Percentiles rank a stretch among this genome's conserved stretches.
phyloP scores from a whole-genome alignment of 2,113 vertebrate genomes.

The Cnemophilus loriae region DNA sequence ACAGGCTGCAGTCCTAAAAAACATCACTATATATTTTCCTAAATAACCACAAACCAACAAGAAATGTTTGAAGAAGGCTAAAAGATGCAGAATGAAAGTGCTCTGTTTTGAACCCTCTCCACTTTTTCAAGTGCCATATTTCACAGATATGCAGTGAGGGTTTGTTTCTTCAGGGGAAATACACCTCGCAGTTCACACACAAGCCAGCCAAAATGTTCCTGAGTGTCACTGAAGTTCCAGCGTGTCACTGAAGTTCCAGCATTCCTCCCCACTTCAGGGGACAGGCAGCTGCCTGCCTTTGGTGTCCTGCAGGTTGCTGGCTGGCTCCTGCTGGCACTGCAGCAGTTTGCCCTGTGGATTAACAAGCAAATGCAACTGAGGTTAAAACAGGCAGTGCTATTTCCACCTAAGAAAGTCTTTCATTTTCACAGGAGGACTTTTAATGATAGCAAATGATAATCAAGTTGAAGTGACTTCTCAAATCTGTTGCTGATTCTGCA shows the following conservation, averaged over 20 bases:
- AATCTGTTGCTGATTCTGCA: not conserved
- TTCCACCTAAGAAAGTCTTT: not conserved
- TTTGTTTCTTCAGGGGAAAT: not conserved
- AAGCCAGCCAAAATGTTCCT: not conserved
- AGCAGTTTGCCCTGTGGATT: not conserved
- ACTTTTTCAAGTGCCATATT: not conserved
- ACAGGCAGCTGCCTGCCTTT: not conserved
- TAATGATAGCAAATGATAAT: fast-evolving
- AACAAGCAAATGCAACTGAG: not conserved
- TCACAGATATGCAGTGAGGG: not conserved
- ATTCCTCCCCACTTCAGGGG: fast-evolving
- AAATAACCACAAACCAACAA: not conserved
- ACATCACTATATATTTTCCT: not conserved
- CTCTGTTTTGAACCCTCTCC: not conserved
- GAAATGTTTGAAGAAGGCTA: not conserved
- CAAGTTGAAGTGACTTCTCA: not conserved
- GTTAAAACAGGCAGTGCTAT: not conserved
- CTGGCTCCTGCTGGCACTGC: not conserved
- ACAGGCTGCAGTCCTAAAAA: not conserved
- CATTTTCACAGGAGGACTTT: not conserved
- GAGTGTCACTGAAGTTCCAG: not conserved
- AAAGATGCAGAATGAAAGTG: not conserved
- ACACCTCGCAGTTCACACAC: not conserved
- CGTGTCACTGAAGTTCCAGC: not conserved
- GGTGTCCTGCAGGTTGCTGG: not conserved